Conservation (phyloP, 1,140 invertebrate species). For the Panagrolaimus sp. region DNA sequence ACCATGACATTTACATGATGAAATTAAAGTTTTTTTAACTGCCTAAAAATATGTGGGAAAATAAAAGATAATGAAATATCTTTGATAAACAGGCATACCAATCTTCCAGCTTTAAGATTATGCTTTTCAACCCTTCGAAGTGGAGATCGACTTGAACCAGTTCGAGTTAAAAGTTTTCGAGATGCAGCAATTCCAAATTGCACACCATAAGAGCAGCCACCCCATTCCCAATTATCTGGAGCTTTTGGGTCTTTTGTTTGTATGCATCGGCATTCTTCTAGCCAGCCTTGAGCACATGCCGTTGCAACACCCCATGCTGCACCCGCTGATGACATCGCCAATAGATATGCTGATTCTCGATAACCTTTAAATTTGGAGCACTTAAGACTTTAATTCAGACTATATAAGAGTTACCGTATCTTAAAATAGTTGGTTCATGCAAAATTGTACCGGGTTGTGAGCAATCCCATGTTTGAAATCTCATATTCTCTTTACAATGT, state of each 20-base stretch:
- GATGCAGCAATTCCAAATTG: constrained; percentile 48
- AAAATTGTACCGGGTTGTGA: constrained; percentile 49
- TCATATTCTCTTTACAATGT: constrained; percentile 42
- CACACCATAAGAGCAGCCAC: constrained; percentile 50
- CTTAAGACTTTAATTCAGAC: no score
- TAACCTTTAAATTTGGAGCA: constrained; percentile 42
- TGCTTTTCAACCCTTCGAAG: constrained; percentile 50
- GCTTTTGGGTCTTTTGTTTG: constrained; percentile 11
- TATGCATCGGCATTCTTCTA: constrained; percentile 50
- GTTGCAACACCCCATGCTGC: constrained; percentile 55
- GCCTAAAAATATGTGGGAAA: constrained; percentile 61
- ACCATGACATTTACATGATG: constrained; percentile 90
- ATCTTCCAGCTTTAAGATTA: constrained; percentile 53
- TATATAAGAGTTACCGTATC: no score
- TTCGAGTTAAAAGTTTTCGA: constrained; percentile 48
- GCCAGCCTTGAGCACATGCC: constrained; percentile 48
- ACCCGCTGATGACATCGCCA: constrained; percentile 52
- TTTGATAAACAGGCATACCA: constrained; percentile 32
- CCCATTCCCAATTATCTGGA: constrained; percentile 23
- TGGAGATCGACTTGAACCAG: constrained; percentile 17
- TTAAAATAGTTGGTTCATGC: constrained; percentile 42
- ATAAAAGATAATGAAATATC: constrained; percentile 5
- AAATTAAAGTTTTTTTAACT: constrained; percentile 77
- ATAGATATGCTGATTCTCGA: constrained; percentile 50
- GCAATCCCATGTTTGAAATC: constrained; percentile 50